Percentiles rank a stretch among this genome's conserved stretches.
Evolutionary conservation across 2,113 vertebrate genomes (phyloP).

Genomic region (Oreamnos americanus): DNA sequence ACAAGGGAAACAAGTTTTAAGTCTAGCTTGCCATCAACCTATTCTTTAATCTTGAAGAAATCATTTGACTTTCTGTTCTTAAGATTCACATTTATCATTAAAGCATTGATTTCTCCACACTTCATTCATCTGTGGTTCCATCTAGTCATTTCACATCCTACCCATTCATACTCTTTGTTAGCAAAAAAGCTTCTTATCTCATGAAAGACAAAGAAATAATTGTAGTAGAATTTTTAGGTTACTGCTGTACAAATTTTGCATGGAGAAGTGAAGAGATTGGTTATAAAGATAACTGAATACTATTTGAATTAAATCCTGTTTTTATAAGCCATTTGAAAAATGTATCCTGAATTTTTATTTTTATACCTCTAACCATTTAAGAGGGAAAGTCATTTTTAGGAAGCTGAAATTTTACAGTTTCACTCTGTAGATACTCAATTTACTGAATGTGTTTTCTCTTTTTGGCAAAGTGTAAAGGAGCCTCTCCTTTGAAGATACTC

Average conservation of each 20-base stretch:
- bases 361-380: background rate
- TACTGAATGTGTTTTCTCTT: slow-evolving; percentile 20
- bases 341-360: background rate
- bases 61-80: background rate
- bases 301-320: background rate
- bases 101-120: background rate
- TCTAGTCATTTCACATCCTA: background rate
- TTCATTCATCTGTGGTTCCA: background rate
- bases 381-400: background rate
- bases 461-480: slow-evolving; percentile 77
- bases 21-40: background rate
- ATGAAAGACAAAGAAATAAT: background rate
- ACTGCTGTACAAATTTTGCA: background rate
- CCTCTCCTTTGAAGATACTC: slow-evolving; percentile 85
- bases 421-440: background rate
- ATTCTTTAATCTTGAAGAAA: background rate
- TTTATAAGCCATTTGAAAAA: slow-evolving; percentile 3
- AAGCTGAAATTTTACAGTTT: background rate
- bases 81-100: background rate
- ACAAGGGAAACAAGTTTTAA: background rate
- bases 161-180: background rate
- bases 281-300: background rate
- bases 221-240: background rate
- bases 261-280: background rate
- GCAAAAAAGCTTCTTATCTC: background rate